Evolutionary conservation across 2,888 invertebrate species (phyloP), one percentile per base, ranked within the genome.

Genomic region (Pyrgus malvae): DNA sequence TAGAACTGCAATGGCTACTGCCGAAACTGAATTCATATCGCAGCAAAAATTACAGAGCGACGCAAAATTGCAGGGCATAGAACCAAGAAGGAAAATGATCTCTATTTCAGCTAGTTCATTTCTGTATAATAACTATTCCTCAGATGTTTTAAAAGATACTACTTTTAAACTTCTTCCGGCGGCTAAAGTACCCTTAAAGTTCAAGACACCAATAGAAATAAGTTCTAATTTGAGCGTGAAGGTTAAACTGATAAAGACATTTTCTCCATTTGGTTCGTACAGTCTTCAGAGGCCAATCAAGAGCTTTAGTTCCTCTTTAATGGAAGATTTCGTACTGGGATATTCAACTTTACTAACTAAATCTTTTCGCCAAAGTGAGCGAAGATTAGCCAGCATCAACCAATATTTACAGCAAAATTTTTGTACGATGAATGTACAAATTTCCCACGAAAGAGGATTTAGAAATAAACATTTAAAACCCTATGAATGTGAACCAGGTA

Each of bases 401-500:
- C 25, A 25, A 25, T 25, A 25, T 25, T 25, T 25, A 8, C 7
- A 25, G n/a, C 31, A 25, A 25, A 8, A 8, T 25, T 25, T 25
- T 8, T 25, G 25, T 25, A 25, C 25, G 8, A 25, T 25, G 25
- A 25, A 25, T 25, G 25, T 25, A 25, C 25, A 25, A 25, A 25
- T 25, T 8, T 25, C 25, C 6, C 25, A 25, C 8, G 25, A 25
- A 25, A 25, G n/a, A n/a, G n/a, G n/a, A n/a, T n/a, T n/a, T n/a
- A n/a, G n/a, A n/a, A n/a, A n/a, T n/a, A n/a, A n/a, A n/a, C 5
- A 14, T 27, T 53, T 69, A 46, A 55, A 61, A 19, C 67, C 72
- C n/a, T 66, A 71, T 58, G 72, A 77, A 59, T 77, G 76, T 60
- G 70, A 75, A 56, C 72, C 75, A 40, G 67, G 67, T n/a, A n/a